Percentiles rank a stretch among this genome's conserved stretches.
Evolutionary conservation across 2,797 vertebrate genomes (phyloP).

Genomic region (Amazona ochrocephala): DNA sequence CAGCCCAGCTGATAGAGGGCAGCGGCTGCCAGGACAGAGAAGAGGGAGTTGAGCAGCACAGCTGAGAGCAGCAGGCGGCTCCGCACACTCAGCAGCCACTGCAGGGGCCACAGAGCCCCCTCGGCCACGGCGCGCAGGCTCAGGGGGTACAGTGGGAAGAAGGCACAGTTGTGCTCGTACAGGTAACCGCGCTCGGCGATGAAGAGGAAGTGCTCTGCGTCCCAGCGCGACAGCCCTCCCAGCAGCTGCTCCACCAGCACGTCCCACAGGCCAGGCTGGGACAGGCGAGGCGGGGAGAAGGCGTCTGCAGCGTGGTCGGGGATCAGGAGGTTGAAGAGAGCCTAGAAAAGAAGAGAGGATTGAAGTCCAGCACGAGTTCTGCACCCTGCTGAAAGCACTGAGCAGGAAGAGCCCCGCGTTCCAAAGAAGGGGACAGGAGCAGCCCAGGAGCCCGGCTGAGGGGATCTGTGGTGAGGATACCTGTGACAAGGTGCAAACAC

Average conservation of each 20-base stretch:
- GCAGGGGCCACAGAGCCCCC: slow-evolving; percentile 80
- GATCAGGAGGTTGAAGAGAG: slow-evolving; percentile 87
- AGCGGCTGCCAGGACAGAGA: slow-evolving; percentile 82
- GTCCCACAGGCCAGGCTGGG: slow-evolving; percentile 76
- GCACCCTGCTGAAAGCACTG: rapidly evolving
- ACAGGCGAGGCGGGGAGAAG: slow-evolving; percentile 87
- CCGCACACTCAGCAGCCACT: slow-evolving; percentile 77
- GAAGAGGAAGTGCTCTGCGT: slow-evolving; percentile 95
- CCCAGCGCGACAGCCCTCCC: slow-evolving; percentile 92
- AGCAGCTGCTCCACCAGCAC: slow-evolving; percentile 82
- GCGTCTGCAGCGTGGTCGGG: slow-evolving; percentile 94
- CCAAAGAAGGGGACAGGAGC: not conserved
- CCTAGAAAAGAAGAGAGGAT: slow-evolving; percentile 72
- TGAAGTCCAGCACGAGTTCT: not conserved
- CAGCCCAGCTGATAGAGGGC: slow-evolving; percentile 85
- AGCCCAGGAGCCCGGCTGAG: not conserved
- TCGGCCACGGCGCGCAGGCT: slow-evolving; percentile 77
- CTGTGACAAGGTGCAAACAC: not conserved
- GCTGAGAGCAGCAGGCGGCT: slow-evolving; percentile 87
- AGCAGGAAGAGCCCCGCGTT: not conserved
- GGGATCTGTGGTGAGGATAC: not conserved
- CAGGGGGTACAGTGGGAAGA: slow-evolving; percentile 91
- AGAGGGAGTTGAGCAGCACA: slow-evolving; percentile 80
- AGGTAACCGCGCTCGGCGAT: slow-evolving; percentile 93
- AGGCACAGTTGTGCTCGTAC: slow-evolving; percentile 96